phyloP scores from a whole-genome alignment of 2,888 invertebrate genomes.

The Drosophila seclusa region DNA sequence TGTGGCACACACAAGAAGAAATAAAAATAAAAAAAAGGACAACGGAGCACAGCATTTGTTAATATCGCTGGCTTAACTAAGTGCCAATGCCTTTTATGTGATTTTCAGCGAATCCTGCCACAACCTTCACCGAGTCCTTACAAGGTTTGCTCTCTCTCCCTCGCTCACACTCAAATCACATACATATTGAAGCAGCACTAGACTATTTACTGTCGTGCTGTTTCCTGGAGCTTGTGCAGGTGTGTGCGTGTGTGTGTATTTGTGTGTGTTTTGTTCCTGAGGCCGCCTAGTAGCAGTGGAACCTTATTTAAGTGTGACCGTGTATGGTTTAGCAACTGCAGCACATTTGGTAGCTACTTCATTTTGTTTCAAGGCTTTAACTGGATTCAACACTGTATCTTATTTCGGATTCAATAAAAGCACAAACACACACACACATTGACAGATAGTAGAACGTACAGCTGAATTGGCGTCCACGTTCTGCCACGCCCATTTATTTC shows the following conservation, averaged over 20 bases:
- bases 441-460: not conserved
- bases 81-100: conserved; percentile 79
- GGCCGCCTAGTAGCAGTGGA: conserved; percentile 16
- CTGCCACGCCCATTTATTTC: conserved; percentile 56
- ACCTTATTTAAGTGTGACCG: conserved; percentile 46
- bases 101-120: conserved; percentile 52
- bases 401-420: conserved; percentile 61
- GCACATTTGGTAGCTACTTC: conserved; percentile 16
- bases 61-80: conserved; percentile 77
- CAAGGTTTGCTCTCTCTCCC: conserved; percentile 4
- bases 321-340: conserved; percentile 12
- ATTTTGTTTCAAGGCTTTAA: conserved; percentile 32
- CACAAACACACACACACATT: conserved; percentile 18
- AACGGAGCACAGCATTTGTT: conserved; percentile 70
- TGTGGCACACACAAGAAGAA: conserved; percentile 15
- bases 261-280: conserved; percentile 1
- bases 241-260: conserved; percentile 9
- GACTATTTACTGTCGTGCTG: conserved; percentile 44
- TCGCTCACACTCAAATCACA: conserved; percentile 13
- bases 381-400: conserved; percentile 51
- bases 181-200: conserved; percentile 36
- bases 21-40: conserved; percentile 43
- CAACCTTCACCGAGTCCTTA: conserved; percentile 13
- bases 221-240: conserved; percentile 26
- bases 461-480: conserved; percentile 37